These are phyloP conservation scores for Anoncus sp. DNA, from an alignment of 2,888 invertebrate genomes.

Conservation along the genomic window DNA sequence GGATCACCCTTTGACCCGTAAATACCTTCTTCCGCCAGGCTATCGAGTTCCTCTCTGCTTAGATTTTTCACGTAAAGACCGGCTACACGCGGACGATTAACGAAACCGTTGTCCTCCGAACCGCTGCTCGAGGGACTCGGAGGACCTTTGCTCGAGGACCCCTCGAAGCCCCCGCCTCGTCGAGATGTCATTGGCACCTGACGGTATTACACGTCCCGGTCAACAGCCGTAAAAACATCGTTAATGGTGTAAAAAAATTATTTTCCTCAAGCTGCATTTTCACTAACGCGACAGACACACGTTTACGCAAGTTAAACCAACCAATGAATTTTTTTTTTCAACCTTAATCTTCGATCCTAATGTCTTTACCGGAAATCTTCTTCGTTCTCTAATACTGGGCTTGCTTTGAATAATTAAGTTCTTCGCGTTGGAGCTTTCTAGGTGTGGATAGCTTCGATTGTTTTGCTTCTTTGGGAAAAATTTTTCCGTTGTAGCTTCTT, in stretches of 20 bases:
- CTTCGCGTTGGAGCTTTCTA: too few relatives aligned
- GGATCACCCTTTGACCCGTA: slow-evolving; percentile 73
- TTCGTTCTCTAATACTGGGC: slow-evolving; percentile 3
- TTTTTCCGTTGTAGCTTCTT: not conserved
- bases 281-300: slow-evolving; percentile 1
- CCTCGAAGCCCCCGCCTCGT: slow-evolving; percentile 79
- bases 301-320: too few relatives aligned
- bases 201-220: slow-evolving; percentile 41
- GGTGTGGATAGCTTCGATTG: too few relatives aligned
- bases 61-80: slow-evolving; percentile 76
- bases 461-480: not conserved
- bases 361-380: not conserved
- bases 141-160: slow-evolving; percentile 75
- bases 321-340: too few relatives aligned
- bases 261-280: slow-evolving; percentile 32
- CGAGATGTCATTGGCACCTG: slow-evolving; percentile 81
- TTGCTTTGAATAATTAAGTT: slow-evolving; percentile 4
- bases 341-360: not conserved
- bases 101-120: slow-evolving; percentile 81
- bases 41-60: slow-evolving; percentile 75
- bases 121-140: slow-evolving; percentile 80
- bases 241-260: not conserved
- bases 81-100: slow-evolving; percentile 76
- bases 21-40: slow-evolving; percentile 74
- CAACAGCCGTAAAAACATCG: slow-evolving; percentile 36